Evolutionary conservation across 2,113 vertebrate genomes (phyloP).

Genomic region (Felis catus): F.catus_Fca126_mat1.0 CM031418.1:52454001-52454500

Average conservation of each 20-base stretch:
- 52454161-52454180: neutral
- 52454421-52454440: neutral
- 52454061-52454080: neutral
- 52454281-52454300: neutral
- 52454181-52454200: neutral
- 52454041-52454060: neutral
- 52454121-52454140: neutral
- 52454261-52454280: neutral
- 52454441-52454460: neutral
- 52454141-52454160: neutral
- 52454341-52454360: neutral
- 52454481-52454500: neutral
- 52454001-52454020: neutral
- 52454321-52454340: neutral
- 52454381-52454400: neutral
- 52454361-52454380: neutral
- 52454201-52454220: neutral
- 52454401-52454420: neutral
- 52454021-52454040: neutral
- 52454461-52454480: neutral
- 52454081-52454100: neutral
- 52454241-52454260: neutral
- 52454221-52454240: neutral
- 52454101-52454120: neutral
- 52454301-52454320: neutral